These are phyloP conservation scores for Denticeps clupeoides DNA, from an alignment of 2,797 vertebrate species.

Conservation along the genomic window DNA sequence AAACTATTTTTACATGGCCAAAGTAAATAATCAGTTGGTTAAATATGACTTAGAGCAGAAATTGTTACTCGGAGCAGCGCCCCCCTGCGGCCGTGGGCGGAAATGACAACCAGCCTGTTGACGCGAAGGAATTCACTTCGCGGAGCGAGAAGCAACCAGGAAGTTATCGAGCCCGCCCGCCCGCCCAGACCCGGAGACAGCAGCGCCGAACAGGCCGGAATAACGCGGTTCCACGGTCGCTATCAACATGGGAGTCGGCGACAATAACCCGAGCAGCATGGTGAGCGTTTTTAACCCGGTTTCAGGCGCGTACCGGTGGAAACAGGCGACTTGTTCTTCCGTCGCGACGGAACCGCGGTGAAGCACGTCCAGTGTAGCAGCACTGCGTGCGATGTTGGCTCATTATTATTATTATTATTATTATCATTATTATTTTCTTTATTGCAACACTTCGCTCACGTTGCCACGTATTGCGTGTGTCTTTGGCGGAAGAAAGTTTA, in stretches of 20 bases:
- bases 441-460: too few species aligned
- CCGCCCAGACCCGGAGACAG: not conserved
- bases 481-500: too few species aligned
- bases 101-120: not conserved
- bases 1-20: not conserved
- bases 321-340: too few species aligned
- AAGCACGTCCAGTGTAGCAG: too few species aligned
- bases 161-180: slow-evolving; percentile 33
- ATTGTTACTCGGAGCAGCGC: not conserved
- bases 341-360: too few species aligned
- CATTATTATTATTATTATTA: too few species aligned
- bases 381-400: too few species aligned
- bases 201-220: not conserved
- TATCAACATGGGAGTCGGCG: slow-evolving; percentile 23
- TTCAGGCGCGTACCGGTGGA: not conserved
- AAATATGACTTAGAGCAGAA: too few species aligned
- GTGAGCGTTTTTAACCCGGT: slow-evolving; percentile 10
- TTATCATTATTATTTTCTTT: too few species aligned
- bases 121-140: slow-evolving; percentile 34
- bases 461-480: too few species aligned
- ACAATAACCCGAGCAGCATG: slow-evolving; percentile 19
- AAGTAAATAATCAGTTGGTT: slow-evolving; percentile 2
- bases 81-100: slow-evolving; percentile 7
- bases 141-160: slow-evolving; percentile 42
- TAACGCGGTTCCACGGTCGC: not conserved